A percentile compares a stretch with the other conserved stretches of the same genome.
These are phyloP conservation scores for Chirona hameri DNA, from an alignment of 2,888 invertebrate genomes.

Conservation along the genomic window DNA sequence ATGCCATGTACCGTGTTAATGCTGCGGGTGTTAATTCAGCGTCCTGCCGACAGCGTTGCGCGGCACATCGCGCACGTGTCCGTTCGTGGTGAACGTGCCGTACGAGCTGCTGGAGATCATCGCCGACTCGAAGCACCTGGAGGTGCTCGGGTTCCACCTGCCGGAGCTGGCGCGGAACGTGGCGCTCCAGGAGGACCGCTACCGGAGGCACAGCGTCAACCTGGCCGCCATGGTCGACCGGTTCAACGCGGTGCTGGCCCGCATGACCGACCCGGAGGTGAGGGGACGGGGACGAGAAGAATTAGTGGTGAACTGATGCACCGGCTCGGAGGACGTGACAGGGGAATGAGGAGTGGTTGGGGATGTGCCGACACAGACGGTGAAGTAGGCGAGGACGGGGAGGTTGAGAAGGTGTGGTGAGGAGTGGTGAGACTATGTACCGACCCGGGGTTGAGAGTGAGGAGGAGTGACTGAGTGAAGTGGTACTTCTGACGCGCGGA, in stretches of 20 bases:
- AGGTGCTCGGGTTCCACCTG: slow-evolving; percentile 49
- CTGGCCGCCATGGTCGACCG: slow-evolving; percentile 46
- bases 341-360: too few relatives aligned
- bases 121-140: slow-evolving; percentile 50
- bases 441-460: too few relatives aligned
- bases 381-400: too few relatives aligned
- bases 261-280: slow-evolving; percentile 68
- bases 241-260: slow-evolving; percentile 62
- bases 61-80: slow-evolving; percentile 2
- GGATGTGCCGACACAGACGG: too few relatives aligned
- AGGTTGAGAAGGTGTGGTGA: too few relatives aligned
- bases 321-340: too few relatives aligned
- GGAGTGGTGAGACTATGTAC: too few relatives aligned
- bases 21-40: too few relatives aligned
- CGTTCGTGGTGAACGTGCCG: slow-evolving; percentile 50
- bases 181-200: slow-evolving; percentile 50
- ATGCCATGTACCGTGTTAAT: too few relatives aligned
- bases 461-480: too few relatives aligned
- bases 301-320: too few relatives aligned
- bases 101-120: slow-evolving; percentile 49
- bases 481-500: too few relatives aligned
- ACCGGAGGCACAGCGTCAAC: slow-evolving; percentile 47
- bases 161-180: slow-evolving; percentile 51
- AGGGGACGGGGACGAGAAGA: background rate
- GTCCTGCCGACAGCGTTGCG: slow-evolving; percentile 3